phyloP scores from a whole-genome alignment of 64 coral and sea anemone species.

The Montipora foliosa region DNA sequence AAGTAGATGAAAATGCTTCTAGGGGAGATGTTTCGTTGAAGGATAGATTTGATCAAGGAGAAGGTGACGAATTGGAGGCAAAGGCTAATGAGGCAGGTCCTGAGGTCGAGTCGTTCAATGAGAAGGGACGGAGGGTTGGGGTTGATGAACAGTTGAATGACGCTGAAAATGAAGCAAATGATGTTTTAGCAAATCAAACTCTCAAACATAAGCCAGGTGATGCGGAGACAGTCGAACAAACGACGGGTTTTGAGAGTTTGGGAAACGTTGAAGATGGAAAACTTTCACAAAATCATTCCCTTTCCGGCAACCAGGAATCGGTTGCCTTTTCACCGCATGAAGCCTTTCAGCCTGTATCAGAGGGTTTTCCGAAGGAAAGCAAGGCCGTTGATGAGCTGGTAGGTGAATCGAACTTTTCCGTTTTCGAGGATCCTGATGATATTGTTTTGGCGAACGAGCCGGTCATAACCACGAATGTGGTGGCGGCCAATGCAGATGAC shows the following conservation, averaged over 20 bases:
- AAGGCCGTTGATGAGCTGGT: not conserved
- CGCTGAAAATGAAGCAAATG: not conserved
- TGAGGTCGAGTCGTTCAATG: not conserved
- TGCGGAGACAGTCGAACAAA: not conserved
- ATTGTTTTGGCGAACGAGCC: not conserved
- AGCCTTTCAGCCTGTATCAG: not conserved
- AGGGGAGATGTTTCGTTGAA: not conserved
- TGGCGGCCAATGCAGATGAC: not conserved
- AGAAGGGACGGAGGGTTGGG: not conserved
- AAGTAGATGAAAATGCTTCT: conserved; percentile 8
- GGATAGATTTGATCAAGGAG: not conserved
- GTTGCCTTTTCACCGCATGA: not conserved
- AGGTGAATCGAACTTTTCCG: not conserved
- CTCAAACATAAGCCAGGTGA: not conserved
- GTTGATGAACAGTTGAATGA: not conserved
- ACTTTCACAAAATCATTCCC: not conserved
- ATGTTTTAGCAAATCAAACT: not conserved
- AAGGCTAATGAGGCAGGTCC: not conserved
- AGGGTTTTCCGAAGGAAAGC: not conserved
- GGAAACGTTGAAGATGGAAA: not conserved
- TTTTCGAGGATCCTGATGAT: not conserved
- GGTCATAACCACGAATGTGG: not conserved
- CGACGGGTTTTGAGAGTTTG: not conserved
- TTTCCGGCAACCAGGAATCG: not conserved
- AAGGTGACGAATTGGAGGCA: not conserved